A percentile compares a stretch with the other conserved stretches of the same genome.
phyloP scores from a whole-genome alignment of 2,888 invertebrate species.

The Bellardia pandia region DNA sequence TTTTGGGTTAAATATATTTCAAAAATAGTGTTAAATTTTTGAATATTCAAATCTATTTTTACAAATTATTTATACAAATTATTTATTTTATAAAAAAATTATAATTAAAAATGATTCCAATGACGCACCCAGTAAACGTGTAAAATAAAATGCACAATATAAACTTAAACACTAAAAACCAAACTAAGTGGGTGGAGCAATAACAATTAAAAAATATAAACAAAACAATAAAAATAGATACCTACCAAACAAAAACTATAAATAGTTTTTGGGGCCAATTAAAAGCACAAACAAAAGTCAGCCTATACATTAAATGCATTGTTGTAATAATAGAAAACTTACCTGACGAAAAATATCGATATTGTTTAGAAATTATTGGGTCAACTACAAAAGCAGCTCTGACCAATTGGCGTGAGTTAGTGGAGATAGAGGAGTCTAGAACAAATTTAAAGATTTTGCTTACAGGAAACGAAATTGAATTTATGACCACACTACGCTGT shows the following conservation, averaged over 20 bases:
- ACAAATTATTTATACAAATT: no score
- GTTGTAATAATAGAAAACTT: constrained; percentile 36
- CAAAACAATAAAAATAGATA: constrained; percentile 67
- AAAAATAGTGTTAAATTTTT: no score
- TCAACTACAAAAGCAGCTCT: background rate
- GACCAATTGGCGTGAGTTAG: background rate
- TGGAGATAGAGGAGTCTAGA: background rate
- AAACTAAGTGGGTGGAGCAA: constrained; percentile 74
- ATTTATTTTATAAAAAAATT: no score
- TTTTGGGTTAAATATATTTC: no score
- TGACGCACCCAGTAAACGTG: background rate
- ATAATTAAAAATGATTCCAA: background rate
- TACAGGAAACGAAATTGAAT: constrained; percentile 51
- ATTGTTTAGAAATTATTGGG: constrained; percentile 41
- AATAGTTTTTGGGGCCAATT: constrained; percentile 59
- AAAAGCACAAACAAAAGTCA: constrained; percentile 25
- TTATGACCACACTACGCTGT: constrained; percentile 68
- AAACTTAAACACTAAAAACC: constrained; percentile 68
- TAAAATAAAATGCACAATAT: constrained; percentile 32
- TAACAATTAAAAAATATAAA: constrained; percentile 74
- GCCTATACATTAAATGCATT: background rate
- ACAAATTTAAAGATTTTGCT: constrained; percentile 32
- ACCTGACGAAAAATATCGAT: constrained; percentile 67
- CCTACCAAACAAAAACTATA: constrained; percentile 53
- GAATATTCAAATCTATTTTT: no score